phyloP scores from a whole-genome alignment of 2,113 vertebrate species.

The Octodon degus region DNA sequence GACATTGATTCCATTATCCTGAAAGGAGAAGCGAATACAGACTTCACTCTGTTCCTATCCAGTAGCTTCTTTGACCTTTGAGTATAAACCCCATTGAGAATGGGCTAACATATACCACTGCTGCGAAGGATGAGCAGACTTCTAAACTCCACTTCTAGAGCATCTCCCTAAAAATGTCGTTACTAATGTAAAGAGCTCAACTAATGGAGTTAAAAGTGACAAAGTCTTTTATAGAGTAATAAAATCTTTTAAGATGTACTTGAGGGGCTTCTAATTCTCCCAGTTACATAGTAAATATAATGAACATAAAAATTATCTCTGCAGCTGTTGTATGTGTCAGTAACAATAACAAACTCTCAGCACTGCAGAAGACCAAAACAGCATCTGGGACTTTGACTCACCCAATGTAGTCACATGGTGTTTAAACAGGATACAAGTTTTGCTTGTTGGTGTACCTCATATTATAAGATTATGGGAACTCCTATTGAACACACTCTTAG shows the following conservation, averaged over 20 bases:
- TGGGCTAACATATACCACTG: neutral
- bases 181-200: constrained; percentile 76
- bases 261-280: constrained; percentile 85
- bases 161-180: constrained; percentile 76
- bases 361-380: constrained; percentile 79
- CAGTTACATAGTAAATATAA: constrained; percentile 86
- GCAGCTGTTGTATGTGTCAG: constrained; percentile 85
- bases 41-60: neutral
- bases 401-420: constrained; percentile 83
- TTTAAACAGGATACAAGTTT: constrained; percentile 79
- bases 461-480: constrained; percentile 82
- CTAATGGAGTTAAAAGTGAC: constrained; percentile 85
- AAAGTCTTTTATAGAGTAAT: constrained; percentile 85
- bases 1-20: fast-evolving
- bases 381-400: constrained; percentile 85
- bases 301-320: constrained; percentile 87
- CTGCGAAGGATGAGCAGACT: neutral
- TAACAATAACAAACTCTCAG: constrained; percentile 86
- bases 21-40: constrained; percentile 32
- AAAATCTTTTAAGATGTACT: constrained; percentile 87
- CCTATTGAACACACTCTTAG: constrained; percentile 68
- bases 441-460: constrained; percentile 83
- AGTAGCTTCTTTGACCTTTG: constrained; percentile 58
- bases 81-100: constrained; percentile 35
- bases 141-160: constrained; percentile 23